Percentiles rank a stretch among this genome's conserved stretches.
These are phyloP conservation scores for Danio rerio DNA, from an alignment of 2,113 vertebrate species.

Conservation along the genomic window GRCz12tu NC_133191.1:20555001-20555500, in stretches of 20 bases:
- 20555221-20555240: conserved; percentile 99
- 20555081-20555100: conserved; percentile 83
- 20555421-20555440: conserved; percentile 46
- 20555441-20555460: conserved; percentile 24
- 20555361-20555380: conserved; percentile 77
- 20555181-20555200: conserved; percentile 96
- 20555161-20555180: conserved; percentile 99
- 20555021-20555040: conserved; percentile 93
- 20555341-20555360: conserved; percentile 79
- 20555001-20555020: conserved; percentile 85
- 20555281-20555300: conserved; percentile 88
- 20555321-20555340: conserved; percentile 84
- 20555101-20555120: conserved; percentile 92
- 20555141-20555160: conserved; percentile 99
- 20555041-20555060: conserved; percentile 91
- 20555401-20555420: conserved; percentile 69
- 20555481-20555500: background rate
- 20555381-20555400: conserved; percentile 73
- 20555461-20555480: conserved; percentile 18
- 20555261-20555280: conserved; percentile 99
- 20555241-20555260: conserved; percentile 98
- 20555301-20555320: conserved; percentile 86
- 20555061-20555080: conserved; percentile 85
- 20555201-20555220: conserved; percentile 97
- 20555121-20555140: conserved; percentile 99